Conservation (phyloP, 30 jellyfish, hydroid and myxozoan species). For the Chironex yamaguchii region DNA sequence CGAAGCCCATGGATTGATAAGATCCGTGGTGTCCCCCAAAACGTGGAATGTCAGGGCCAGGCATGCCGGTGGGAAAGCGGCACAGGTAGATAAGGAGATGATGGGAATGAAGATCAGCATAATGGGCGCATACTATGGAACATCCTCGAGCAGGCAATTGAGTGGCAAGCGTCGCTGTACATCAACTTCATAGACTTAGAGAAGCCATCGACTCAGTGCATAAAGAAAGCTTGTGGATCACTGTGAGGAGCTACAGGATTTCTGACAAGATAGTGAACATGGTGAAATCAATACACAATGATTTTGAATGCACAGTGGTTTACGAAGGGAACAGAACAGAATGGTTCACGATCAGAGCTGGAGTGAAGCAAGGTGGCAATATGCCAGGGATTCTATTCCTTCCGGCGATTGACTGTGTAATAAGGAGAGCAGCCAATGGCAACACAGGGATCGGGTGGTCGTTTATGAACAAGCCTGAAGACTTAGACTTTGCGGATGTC, state of each 20-base stretch:
- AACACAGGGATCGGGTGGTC: background rate
- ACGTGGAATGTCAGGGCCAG: too few relatives aligned
- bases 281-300: background rate
- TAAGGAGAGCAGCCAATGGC: background rate
- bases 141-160: background rate
- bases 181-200: too few relatives aligned
- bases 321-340: background rate
- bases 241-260: background rate
- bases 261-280: background rate
- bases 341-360: background rate
- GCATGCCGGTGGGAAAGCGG: too few relatives aligned
- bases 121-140: background rate
- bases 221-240: background rate
- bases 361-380: background rate
- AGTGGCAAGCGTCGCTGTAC: background rate
- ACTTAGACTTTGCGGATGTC: background rate
- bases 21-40: too few relatives aligned
- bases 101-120: too few relatives aligned
- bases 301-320: background rate
- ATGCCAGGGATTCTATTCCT: background rate
- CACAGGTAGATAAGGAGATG: too few relatives aligned
- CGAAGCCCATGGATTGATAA: too few relatives aligned
- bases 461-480: background rate
- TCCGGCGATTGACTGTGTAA: background rate
- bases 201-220: background rate